Evolutionary conservation across 2,888 invertebrate species (phyloP).

Genomic region (Hermaeophaga mercurialis): DNA sequence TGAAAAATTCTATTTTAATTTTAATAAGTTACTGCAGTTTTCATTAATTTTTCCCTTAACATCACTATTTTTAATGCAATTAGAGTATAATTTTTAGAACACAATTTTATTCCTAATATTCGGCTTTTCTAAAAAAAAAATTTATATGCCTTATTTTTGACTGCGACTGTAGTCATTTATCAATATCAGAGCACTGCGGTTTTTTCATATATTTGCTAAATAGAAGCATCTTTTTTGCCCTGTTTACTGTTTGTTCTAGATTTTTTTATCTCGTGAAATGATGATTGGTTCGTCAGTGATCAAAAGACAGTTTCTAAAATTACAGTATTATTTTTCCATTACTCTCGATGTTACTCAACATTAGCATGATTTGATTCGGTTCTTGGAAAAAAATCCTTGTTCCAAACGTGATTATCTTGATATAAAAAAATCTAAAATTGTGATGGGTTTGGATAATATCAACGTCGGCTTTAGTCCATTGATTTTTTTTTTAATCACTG

Average conservation of each 20-base stretch:
- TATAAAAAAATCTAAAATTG: too few species aligned
- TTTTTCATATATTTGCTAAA: slow-evolving; percentile 36
- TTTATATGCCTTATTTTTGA: slow-evolving; percentile 15
- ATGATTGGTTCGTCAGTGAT: slow-evolving; percentile 22
- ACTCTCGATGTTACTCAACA: neutral
- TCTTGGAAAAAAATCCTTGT: too few species aligned
- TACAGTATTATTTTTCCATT: slow-evolving; percentile 10
- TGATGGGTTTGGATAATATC: too few species aligned
- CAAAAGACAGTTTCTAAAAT: slow-evolving; percentile 19
- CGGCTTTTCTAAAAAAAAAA: neutral
- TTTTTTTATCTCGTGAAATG: slow-evolving; percentile 26
- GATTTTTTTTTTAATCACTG: too few species aligned
- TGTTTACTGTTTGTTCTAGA: slow-evolving; percentile 30
- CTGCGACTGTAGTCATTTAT: slow-evolving; percentile 25
- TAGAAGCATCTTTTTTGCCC: slow-evolving; percentile 31
- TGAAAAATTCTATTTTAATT: too few species aligned
- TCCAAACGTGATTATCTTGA: too few species aligned
- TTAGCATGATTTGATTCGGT: neutral
- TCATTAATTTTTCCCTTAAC: too few species aligned
- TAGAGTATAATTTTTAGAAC: too few species aligned
- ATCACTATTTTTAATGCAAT: too few species aligned
- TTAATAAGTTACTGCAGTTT: too few species aligned
- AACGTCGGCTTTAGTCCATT: too few species aligned
- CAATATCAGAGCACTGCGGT: slow-evolving; percentile 36
- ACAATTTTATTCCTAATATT: too few species aligned